Evolutionary conservation across 2,888 invertebrate species (phyloP).

Genomic region (Eustalomyia histrio): DNA sequence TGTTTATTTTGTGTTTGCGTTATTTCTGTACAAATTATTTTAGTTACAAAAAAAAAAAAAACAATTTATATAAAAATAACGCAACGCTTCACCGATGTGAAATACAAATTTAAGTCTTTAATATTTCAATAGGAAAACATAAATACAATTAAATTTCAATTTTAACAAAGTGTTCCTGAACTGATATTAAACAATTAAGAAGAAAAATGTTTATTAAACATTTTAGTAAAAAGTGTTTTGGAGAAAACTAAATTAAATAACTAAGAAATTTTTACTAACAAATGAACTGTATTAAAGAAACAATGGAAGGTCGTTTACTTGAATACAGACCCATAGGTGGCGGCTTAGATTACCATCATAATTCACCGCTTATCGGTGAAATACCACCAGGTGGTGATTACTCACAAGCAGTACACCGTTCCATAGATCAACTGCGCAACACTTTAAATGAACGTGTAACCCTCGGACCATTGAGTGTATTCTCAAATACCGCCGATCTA

Average conservation of each 20-base stretch:
- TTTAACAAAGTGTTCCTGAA: background rate
- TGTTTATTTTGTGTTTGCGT: no score
- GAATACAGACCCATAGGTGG: conserved; percentile 82
- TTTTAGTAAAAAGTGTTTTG: background rate
- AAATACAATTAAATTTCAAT: background rate
- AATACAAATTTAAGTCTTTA: no score
- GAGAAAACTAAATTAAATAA: conserved; percentile 1
- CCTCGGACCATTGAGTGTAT: conserved; percentile 80
- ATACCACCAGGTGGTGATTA: conserved; percentile 83
- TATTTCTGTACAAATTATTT: no score
- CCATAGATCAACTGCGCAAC: conserved; percentile 83
- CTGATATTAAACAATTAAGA: background rate
- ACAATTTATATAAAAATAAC: no score
- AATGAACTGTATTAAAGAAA: conserved; percentile 54
- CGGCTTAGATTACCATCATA: conserved; percentile 84
- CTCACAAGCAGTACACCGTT: conserved; percentile 84
- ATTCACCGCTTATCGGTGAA: conserved; percentile 84
- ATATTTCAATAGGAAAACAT: no score
- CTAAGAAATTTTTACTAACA: background rate
- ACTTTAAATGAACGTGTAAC: conserved; percentile 83
- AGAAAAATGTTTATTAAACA: background rate
- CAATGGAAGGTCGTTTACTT: conserved; percentile 82
- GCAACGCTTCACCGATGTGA: no score
- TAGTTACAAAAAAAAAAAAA: no score
- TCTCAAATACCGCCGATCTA: conserved; percentile 77